A percentile compares a stretch with the other conserved stretches of the same genome.
phyloP scores from a whole-genome alignment of 2,113 vertebrate genomes.

The Hippopotamus amphibius region DNA sequence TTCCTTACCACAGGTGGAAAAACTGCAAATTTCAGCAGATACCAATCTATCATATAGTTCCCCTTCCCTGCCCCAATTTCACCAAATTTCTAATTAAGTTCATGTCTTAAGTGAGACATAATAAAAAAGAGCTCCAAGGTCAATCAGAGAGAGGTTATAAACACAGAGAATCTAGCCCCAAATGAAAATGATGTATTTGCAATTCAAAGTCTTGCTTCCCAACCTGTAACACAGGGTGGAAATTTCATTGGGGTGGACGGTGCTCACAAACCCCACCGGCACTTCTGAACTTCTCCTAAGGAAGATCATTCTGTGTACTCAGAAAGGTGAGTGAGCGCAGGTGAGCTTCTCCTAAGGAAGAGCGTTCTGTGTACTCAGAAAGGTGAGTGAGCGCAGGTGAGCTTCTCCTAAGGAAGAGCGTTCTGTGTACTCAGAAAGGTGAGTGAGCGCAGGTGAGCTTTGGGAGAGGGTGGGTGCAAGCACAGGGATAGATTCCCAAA shows the following conservation, averaged over 20 bases:
- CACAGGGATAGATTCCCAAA: neutral
- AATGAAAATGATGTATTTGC: constrained; percentile 77
- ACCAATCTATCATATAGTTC: neutral
- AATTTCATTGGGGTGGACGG: neutral
- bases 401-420: neutral
- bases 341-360: neutral
- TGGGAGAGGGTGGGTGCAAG: fast-evolving
- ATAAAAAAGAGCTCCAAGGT: neutral
- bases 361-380: neutral
- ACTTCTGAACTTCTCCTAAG: neutral
- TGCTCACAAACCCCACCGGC: neutral
- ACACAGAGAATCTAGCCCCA: neutral
- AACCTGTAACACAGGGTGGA: neutral
- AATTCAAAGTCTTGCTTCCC: constrained; percentile 71
- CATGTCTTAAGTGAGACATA: neutral
- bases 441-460: neutral
- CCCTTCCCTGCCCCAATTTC: neutral
- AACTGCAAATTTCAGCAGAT: neutral
- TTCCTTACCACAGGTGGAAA: constrained; percentile 67
- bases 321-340: neutral
- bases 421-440: neutral
- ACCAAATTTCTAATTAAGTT: neutral
- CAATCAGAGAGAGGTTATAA: neutral
- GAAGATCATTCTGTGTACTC: neutral
- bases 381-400: neutral